A percentile compares a stretch with the other conserved stretches of the same genome.
phyloP scores from a whole-genome alignment of 1,140 invertebrate genomes.

The Philaenus spumarius region DNA sequence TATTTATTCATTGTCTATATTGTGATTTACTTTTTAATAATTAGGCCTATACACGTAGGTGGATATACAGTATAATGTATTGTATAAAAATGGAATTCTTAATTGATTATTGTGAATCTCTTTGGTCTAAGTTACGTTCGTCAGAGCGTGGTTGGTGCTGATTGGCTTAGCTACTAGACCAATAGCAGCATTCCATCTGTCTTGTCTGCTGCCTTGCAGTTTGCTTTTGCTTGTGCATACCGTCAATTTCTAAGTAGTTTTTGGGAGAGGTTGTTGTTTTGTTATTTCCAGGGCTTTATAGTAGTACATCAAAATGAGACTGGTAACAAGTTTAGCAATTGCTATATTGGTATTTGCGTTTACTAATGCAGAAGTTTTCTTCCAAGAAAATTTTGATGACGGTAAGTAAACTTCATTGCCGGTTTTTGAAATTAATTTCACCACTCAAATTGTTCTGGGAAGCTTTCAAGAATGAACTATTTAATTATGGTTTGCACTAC shows the following conservation, averaged over 20 bases:
- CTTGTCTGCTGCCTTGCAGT: constrained; percentile 15
- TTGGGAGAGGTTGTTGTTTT: constrained; percentile 3
- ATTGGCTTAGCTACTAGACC: constrained; percentile 25
- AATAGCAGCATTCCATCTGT: constrained; percentile 31
- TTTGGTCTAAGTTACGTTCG: not conserved
- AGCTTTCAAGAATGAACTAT: no score
- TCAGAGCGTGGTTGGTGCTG: constrained; percentile 25
- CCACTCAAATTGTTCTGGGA: no score
- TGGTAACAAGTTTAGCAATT: constrained; percentile 6
- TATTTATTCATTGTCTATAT: no score
- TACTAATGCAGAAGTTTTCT: constrained; percentile 23
- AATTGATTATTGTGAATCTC: not conserved
- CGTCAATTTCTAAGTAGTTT: constrained; percentile 9
- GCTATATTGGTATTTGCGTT: constrained; percentile 14
- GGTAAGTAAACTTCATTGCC: constrained; percentile 17
- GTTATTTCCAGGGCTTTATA: not conserved
- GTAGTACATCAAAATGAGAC: constrained; percentile 2
- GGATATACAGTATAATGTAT: no score
- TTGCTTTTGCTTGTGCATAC: not conserved
- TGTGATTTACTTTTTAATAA: no score
- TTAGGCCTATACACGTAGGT: no score
- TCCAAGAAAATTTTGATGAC: constrained; percentile 26
- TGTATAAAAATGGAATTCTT: not conserved
- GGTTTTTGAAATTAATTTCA: not conserved
- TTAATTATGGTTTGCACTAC: no score